Conservation (phyloP, 2,888 invertebrate species). For the Tetranychus piercei region DNA sequence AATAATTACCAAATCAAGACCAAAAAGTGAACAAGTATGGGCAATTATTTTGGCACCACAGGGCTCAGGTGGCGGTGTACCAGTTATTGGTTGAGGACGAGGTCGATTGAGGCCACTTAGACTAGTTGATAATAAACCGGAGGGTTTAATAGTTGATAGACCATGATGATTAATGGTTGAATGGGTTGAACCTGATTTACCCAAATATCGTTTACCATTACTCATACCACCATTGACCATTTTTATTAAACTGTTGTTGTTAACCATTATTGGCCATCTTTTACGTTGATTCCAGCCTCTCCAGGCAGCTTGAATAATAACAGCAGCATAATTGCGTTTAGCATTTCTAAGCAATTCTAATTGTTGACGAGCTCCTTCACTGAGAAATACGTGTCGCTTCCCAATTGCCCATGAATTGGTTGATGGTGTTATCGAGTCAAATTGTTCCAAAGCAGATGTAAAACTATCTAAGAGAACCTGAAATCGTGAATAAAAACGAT, state of each 20-base stretch:
- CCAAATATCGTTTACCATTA: neutral
- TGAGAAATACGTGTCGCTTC: constrained; percentile 77
- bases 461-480: constrained; percentile 52
- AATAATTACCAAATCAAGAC: constrained; percentile 55
- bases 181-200: neutral
- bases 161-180: neutral
- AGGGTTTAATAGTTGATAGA: neutral
- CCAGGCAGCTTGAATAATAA: constrained; percentile 65
- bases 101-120: constrained; percentile 38
- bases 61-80: constrained; percentile 67
- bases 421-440: constrained; percentile 35
- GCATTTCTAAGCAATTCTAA: constrained; percentile 61
- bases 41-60: constrained; percentile 73
- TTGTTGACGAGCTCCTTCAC: constrained; percentile 77
- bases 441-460: constrained; percentile 32
- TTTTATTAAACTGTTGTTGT: constrained; percentile 27
- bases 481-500: neutral
- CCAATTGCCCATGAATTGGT: constrained; percentile 73
- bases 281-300: constrained; percentile 51
- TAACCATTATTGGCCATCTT: constrained; percentile 42
- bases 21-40: constrained; percentile 72
- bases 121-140: neutral
- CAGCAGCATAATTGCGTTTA: constrained; percentile 58
- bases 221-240: neutral
- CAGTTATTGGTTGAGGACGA: constrained; percentile 70